phyloP scores from a whole-genome alignment of 2,113 vertebrate genomes.

The Donacobius atricapilla region DNA sequence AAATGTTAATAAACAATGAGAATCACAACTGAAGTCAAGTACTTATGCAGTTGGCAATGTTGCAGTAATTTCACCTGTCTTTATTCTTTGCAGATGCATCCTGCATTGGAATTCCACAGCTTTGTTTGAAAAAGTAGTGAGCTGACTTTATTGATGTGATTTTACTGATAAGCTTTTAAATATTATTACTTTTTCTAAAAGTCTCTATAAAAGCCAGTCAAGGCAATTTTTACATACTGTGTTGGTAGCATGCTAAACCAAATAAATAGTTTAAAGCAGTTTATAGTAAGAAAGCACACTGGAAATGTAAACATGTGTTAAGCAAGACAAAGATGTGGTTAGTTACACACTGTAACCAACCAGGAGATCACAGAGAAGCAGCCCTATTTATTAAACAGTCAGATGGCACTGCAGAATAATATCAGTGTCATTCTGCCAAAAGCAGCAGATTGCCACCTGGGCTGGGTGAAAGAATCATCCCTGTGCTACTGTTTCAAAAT shows the following conservation, averaged over 20 bases:
- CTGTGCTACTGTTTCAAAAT: neutral
- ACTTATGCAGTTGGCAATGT: rapidly evolving
- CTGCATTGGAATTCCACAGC: neutral
- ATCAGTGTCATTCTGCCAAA: neutral
- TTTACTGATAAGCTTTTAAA: conserved; percentile 20
- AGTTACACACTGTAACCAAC: neutral
- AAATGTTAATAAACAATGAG: neutral
- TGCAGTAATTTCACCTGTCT: neutral
- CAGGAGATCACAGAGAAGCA: neutral
- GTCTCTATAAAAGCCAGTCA: neutral
- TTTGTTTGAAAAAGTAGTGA: neutral
- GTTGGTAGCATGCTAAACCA: neutral
- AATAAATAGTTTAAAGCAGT: neutral
- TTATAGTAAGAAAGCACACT: neutral
- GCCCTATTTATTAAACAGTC: neutral
- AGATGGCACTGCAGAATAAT: neutral
- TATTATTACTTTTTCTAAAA: neutral
- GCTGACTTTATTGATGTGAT: neutral
- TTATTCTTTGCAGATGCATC: neutral
- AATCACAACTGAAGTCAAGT: neutral
- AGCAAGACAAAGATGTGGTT: neutral
- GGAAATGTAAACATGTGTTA: neutral
- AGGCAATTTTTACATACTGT: neutral
- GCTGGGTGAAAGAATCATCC: neutral
- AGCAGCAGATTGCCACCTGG: neutral